These are phyloP conservation scores for Montipora sp. DNA, from an alignment of 64 coral and sea anemone species.

Conservation along the genomic window DNA sequence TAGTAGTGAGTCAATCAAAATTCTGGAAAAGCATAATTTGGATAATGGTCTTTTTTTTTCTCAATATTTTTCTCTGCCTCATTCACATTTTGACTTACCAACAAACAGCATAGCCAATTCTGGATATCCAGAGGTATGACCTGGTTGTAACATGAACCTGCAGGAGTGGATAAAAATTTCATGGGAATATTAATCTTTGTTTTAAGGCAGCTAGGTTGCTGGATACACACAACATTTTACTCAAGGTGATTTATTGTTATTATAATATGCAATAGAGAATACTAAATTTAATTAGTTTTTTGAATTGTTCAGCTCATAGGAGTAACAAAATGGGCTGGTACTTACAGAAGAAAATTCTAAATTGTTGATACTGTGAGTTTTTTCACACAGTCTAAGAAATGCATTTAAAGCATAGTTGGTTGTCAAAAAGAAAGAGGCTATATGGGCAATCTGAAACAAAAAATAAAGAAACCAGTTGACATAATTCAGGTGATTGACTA, in stretches of 20 bases:
- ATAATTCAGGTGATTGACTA: background rate
- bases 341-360: constrained; percentile 65
- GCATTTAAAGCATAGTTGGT: constrained; percentile 93
- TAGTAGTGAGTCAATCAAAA: too few species aligned
- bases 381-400: constrained; percentile 69
- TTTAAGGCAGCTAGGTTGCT: background rate
- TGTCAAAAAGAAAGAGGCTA: constrained; percentile 88
- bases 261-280: too few species aligned
- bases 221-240: too few species aligned
- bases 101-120: background rate
- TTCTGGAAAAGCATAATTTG: too few species aligned
- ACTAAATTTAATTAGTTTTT: too few species aligned
- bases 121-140: background rate
- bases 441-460: constrained; percentile 70
- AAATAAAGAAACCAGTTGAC: background rate
- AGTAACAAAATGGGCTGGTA: background rate
- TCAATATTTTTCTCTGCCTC: too few species aligned
- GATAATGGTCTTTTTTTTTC: too few species aligned
- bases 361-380: constrained; percentile 46
- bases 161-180: too few species aligned
- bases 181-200: too few species aligned
- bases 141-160: background rate
- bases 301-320: too few species aligned
- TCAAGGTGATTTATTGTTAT: too few species aligned
- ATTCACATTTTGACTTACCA: background rate